Evolutionary conservation across 2,797 vertebrate genomes (phyloP).

Genomic region (Glyptemys insculpta): DNA sequence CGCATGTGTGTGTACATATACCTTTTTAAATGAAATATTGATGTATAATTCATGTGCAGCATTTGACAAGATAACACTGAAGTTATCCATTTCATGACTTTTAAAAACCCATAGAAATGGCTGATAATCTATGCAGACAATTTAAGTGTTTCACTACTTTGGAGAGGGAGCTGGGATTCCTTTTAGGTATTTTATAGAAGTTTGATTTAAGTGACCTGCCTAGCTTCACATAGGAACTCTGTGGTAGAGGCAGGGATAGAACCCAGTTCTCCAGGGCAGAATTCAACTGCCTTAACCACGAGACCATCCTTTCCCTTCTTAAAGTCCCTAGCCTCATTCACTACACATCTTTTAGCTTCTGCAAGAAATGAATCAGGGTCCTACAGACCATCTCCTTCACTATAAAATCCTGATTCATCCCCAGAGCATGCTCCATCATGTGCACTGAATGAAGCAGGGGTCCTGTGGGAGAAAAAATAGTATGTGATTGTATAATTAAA

Average conservation of each 20-base stretch:
- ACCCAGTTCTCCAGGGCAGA: background rate
- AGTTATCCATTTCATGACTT: background rate
- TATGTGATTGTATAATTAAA: background rate
- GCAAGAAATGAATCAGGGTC: background rate
- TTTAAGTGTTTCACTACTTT: background rate
- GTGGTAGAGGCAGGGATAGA: background rate
- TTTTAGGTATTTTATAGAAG: rapidly evolving
- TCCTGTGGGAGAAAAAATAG: background rate
- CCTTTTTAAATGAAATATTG: background rate
- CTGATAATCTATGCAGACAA: background rate
- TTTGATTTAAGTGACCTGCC: rapidly evolving
- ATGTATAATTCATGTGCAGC: background rate
- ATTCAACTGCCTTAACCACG: background rate
- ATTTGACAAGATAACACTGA: background rate
- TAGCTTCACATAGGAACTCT: rapidly evolving
- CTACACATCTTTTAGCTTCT: background rate
- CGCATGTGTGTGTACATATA: background rate
- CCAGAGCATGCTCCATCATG: background rate
- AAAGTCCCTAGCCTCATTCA: background rate
- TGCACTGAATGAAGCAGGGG: background rate
- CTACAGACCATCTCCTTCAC: background rate
- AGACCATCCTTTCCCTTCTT: background rate
- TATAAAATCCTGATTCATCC: background rate
- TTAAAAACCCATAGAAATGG: background rate
- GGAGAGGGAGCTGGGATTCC: background rate